Percentiles rank a stretch among this genome's conserved stretches.
Conservation (phyloP, 2,113 vertebrate genomes). For the Glareola pratincola region DNA sequence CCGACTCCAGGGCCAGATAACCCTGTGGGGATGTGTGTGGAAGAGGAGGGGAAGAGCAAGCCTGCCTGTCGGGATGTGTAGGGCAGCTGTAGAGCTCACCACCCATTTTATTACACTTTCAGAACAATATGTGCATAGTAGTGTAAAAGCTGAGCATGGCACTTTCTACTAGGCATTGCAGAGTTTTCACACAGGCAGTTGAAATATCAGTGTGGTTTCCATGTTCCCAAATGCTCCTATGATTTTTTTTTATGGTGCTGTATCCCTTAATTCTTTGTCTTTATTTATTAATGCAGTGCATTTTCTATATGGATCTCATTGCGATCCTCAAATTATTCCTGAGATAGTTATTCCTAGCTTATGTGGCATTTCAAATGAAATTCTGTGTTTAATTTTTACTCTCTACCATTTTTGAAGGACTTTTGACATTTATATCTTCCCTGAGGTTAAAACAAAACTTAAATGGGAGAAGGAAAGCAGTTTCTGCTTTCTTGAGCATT, state of each 20-base stretch:
- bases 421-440: neutral
- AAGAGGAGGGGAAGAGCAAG: neutral
- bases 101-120: neutral
- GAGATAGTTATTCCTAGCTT: neutral
- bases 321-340: neutral
- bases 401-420: neutral
- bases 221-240: neutral
- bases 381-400: neutral
- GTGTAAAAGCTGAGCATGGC: neutral
- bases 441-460: neutral
- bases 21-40: neutral
- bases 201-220: neutral
- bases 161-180: rapidly evolving
- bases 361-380: neutral
- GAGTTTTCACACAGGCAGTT: neutral
- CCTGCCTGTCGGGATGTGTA: neutral
- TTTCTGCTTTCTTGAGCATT: neutral
- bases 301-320: neutral
- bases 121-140: neutral
- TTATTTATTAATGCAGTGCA: neutral
- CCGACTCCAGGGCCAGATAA: neutral
- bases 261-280: neutral
- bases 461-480: neutral
- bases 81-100: neutral
- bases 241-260: neutral